phyloP scores from a whole-genome alignment of 2,888 invertebrate genomes.

The Eudemis profundana region DNA sequence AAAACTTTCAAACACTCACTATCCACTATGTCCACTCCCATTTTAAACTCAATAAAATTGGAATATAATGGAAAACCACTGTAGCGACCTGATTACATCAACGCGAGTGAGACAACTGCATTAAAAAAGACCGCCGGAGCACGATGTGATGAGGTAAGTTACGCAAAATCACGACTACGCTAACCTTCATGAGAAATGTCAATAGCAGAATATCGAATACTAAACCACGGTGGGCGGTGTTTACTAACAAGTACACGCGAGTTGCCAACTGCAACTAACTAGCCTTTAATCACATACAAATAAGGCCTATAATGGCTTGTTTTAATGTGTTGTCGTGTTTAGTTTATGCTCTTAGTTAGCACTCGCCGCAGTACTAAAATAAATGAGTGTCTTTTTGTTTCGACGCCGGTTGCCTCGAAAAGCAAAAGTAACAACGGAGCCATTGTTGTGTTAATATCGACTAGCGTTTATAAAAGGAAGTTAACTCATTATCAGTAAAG shows the following conservation, averaged over 20 bases:
- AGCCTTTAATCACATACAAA: neutral
- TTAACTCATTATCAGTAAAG: constrained; percentile 30
- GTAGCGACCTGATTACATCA: constrained; percentile 58
- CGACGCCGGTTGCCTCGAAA: constrained; percentile 33
- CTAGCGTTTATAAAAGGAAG: constrained; percentile 37
- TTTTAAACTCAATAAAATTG: constrained; percentile 49
- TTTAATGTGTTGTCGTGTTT: neutral
- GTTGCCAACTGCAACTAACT: neutral
- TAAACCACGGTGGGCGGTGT: constrained; percentile 58
- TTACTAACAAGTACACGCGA: constrained; percentile 48
- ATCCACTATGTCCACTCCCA: constrained; percentile 58
- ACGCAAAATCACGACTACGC: constrained; percentile 80
- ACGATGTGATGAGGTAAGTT: constrained; percentile 69
- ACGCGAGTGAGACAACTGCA: constrained; percentile 66
- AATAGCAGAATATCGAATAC: constrained; percentile 73
- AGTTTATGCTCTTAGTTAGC: constrained; percentile 38
- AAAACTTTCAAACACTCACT: constrained; percentile 52
- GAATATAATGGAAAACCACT: constrained; percentile 44
- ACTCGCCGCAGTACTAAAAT: constrained; percentile 25
- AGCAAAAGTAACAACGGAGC: constrained; percentile 8
- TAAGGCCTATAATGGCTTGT: constrained; percentile 10
- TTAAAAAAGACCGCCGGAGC: constrained; percentile 67
- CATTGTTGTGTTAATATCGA: constrained; percentile 39
- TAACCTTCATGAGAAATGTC: constrained; percentile 82
- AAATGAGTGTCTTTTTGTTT: constrained; percentile 40